A percentile compares a stretch with the other conserved stretches of the same genome.
phyloP scores from a whole-genome alignment of 2,113 vertebrate genomes.

The Hystrix cristata region DNA sequence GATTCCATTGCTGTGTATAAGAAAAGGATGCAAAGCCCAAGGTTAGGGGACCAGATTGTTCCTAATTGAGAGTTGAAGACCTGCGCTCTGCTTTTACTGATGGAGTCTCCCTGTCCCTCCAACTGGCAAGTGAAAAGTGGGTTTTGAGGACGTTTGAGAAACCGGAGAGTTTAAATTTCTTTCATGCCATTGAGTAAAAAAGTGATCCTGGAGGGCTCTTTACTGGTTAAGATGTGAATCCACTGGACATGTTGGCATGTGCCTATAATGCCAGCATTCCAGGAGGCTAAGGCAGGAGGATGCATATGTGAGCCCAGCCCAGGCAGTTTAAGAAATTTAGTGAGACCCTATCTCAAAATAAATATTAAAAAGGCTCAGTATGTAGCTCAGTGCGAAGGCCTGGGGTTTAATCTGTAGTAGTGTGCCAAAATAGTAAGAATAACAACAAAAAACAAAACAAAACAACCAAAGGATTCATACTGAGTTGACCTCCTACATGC shows the following conservation, averaged over 20 bases:
- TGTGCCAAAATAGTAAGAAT: background rate
- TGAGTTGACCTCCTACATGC: background rate
- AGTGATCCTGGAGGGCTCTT: background rate
- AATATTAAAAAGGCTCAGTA: background rate
- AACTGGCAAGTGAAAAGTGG: background rate
- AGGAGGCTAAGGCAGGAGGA: background rate
- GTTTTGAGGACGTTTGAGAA: rapidly evolving
- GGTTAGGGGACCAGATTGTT: background rate
- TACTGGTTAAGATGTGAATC: background rate
- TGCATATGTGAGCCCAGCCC: background rate
- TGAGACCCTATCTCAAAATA: background rate
- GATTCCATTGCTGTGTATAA: slow-evolving; percentile 27
- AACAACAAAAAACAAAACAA: background rate
- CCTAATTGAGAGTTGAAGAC: background rate
- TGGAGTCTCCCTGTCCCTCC: background rate
- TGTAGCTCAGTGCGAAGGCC: background rate
- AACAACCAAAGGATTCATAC: background rate
- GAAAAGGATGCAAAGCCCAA: background rate
- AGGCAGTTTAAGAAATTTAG: background rate
- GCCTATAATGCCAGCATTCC: background rate
- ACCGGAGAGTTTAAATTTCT: background rate
- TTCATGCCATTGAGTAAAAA: background rate
- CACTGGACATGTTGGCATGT: background rate
- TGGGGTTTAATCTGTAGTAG: background rate
- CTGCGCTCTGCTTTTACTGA: background rate